phyloP scores from a whole-genome alignment of 2,888 invertebrate genomes.

The Volucella inflata region DNA sequence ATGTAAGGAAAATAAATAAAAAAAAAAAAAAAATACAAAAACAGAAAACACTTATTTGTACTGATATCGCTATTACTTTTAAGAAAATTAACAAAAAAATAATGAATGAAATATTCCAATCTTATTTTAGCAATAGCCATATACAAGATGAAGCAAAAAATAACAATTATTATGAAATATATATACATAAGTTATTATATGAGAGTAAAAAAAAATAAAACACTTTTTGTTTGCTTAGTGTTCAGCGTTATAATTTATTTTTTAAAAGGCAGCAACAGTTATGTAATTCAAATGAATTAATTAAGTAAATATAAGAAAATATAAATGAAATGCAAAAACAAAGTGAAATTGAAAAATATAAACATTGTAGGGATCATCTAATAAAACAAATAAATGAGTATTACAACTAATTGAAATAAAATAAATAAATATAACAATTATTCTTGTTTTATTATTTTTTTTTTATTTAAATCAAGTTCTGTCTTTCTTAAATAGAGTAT shows the following conservation, averaged over 20 bases:
- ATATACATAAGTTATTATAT: not conserved
- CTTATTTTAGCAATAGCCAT: constrained; percentile 62
- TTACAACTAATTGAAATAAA: constrained; percentile 66
- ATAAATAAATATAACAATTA: constrained; percentile 55
- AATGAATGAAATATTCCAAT: constrained; percentile 49
- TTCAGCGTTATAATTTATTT: constrained; percentile 60
- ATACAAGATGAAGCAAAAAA: constrained; percentile 49
- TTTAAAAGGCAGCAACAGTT: constrained; percentile 68
- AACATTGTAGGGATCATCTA: constrained; percentile 81
- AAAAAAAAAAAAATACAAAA: constrained; percentile 25
- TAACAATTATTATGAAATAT: constrained; percentile 27
- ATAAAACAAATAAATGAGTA: constrained; percentile 73
- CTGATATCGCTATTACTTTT: constrained; percentile 61
- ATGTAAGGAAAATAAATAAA: constrained; percentile 5
- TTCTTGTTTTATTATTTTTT: not conserved
- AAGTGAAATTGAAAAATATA: constrained; percentile 79
- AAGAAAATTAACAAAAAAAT: constrained; percentile 29
- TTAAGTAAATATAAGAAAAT: constrained; percentile 79
- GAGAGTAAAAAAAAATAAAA: constrained; percentile 24
- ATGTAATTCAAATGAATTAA: constrained; percentile 73
- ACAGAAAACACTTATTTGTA: constrained; percentile 61
- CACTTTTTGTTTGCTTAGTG: constrained; percentile 63
- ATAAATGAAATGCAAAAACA: constrained; percentile 78
- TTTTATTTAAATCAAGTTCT: too few relatives aligned
- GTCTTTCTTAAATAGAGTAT: too few relatives aligned